Conservation (phyloP, 2,888 invertebrate species). For the Drosophila tanythrix region DNA sequence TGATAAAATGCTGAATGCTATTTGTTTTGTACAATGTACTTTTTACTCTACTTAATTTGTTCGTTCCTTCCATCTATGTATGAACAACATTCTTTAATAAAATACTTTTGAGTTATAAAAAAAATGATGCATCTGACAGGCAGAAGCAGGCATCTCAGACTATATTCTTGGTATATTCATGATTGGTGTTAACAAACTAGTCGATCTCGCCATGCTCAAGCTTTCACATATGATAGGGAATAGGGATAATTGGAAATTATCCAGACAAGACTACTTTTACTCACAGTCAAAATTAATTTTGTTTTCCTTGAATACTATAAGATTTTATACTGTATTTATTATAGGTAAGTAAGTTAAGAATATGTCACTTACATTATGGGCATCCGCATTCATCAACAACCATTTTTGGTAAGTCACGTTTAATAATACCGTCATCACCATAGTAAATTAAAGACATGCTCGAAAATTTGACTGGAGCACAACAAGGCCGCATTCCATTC, state of each 20-base stretch:
- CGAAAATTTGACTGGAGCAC: slow-evolving; percentile 96
- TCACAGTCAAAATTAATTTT: not conserved
- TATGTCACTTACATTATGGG: slow-evolving; percentile 87
- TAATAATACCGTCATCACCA: slow-evolving; percentile 94
- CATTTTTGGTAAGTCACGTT: slow-evolving; percentile 97
- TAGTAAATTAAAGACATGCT: slow-evolving; percentile 97
- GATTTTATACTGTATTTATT: not conserved
- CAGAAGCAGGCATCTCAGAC: not conserved
- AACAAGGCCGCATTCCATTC: slow-evolving; percentile 94
- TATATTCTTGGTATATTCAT: too few relatives aligned
- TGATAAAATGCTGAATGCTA: not conserved
- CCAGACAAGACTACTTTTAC: not conserved
- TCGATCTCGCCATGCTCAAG: not conserved
- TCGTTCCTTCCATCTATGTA: not conserved
- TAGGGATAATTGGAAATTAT: not conserved
- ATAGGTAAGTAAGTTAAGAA: not conserved
- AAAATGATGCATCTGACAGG: not conserved
- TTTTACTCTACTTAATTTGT: not conserved
- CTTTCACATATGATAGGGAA: not conserved
- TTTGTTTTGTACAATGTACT: not conserved
- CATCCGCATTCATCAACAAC: slow-evolving; percentile 98
- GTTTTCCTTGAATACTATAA: not conserved
- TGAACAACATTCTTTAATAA: not conserved
- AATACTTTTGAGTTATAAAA: not conserved
- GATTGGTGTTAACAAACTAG: not conserved